Evolutionary conservation across 2,888 invertebrate species (phyloP), one percentile per base, ranked within the genome.

Genomic region (Campoplex nolae): DNA sequence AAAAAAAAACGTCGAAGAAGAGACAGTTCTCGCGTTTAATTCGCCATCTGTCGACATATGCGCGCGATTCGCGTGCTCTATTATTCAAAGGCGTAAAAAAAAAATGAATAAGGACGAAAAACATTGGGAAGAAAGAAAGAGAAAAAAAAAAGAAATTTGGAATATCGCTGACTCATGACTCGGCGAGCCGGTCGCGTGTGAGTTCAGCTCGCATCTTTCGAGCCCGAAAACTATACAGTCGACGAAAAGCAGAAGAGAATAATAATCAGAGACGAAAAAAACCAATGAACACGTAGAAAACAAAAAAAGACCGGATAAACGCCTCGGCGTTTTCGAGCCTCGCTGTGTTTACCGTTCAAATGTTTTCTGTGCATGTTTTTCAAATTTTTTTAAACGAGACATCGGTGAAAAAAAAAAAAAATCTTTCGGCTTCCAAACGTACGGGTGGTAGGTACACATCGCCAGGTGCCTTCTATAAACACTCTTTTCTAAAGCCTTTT

Each of bases 41-140:
- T 90, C 89, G 73, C 91, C 91, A 93, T 92, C 91, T 92, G 91
- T 91, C 92, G 91, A 91, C 92, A 90, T 73, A 65, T 90, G 90
- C 90, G 89, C 74, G 79, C 62, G 8, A 88, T 81, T 92, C 90
- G 92, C 92, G 92, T 91, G 92, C 88, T 87, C 85, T 84, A 83
- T 88, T 78, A 70, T 81, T 75, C 86, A 83, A 84, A 85, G 48
- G 38, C 85, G 85, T 79, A 85, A 75, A 79, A 73, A 79, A 73
- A 74, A 84, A 76, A 84, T 73, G 88, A 73, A 83, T 62, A 68
- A 74, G 51, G 74, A 85, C 70, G 82, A 83, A 58, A 79, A 78
- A 54, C 23, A 23, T 23, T 0, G 23, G 23, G 32, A 83, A 81
- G 76, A 83, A 79, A 13, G 38, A 45, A 8, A 23, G 9, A 1